Evolutionary conservation across 2,888 invertebrate genomes (phyloP).

Genomic region (Ariolimax columbianus): DNA sequence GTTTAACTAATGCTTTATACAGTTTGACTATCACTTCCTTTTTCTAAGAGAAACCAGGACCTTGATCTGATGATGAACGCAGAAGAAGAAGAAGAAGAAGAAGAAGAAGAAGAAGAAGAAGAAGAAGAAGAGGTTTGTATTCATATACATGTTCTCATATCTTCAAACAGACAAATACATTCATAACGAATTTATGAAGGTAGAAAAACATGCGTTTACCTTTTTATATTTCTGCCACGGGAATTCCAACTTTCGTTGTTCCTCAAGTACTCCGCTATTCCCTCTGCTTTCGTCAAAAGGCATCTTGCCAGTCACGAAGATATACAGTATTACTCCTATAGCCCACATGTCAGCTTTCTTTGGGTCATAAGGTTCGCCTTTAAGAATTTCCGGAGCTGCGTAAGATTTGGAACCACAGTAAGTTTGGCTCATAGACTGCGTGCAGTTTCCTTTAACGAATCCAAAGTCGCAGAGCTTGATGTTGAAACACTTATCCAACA

Average conservation of each 20-base stretch:
- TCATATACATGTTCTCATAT: too few species aligned
- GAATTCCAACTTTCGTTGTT: slow-evolving; percentile 72
- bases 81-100: too few species aligned
- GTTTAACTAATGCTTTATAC: too few species aligned
- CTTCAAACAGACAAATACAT: too few species aligned
- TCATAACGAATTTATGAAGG: too few species aligned
- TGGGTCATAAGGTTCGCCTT: slow-evolving; percentile 80
- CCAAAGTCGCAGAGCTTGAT: slow-evolving; percentile 80
- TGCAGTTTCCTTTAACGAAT: slow-evolving; percentile 76
- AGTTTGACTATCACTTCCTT: too few species aligned
- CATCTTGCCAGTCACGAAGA: slow-evolving; percentile 80
- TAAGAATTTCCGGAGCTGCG: slow-evolving; percentile 79
- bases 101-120: too few species aligned
- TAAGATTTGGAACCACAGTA: slow-evolving; percentile 81
- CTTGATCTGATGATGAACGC: too few species aligned
- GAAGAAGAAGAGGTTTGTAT: too few species aligned
- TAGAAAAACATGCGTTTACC: too few species aligned
- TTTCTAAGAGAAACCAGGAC: too few species aligned
- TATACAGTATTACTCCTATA: slow-evolving; percentile 79
- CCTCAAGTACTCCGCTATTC: slow-evolving; percentile 74
- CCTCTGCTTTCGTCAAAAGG: slow-evolving; percentile 80
- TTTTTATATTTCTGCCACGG: slow-evolving; percentile 73
- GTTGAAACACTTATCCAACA: slow-evolving; percentile 78
- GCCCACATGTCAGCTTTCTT: slow-evolving; percentile 80
- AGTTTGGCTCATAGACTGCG: slow-evolving; percentile 78